Percentiles rank a stretch among this genome's conserved stretches.
phyloP scores from a whole-genome alignment of 2,888 invertebrate species.

The Aproaerema taeniolella region DNA sequence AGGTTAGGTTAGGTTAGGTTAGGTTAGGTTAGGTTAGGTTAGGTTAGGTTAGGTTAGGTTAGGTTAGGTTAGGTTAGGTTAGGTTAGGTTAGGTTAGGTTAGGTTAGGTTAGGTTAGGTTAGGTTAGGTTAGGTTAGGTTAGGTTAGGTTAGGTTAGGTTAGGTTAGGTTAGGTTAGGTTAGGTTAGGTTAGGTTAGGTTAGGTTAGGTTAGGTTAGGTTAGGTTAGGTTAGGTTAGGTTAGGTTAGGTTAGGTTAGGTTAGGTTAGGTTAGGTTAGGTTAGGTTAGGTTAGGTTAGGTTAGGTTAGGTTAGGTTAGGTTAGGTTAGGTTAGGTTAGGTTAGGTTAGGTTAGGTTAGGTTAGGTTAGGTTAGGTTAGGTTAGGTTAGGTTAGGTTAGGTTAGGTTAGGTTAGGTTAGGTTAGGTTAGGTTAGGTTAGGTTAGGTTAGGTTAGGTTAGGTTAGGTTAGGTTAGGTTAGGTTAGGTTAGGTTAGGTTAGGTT shows the following conservation, averaged over 20 bases:
- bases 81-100: constrained; percentile 4
- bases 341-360: constrained; percentile 6
- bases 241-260: constrained; percentile 6
- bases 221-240: constrained; percentile 5
- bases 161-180: constrained; percentile 4
- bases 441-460: constrained; percentile 6
- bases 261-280: constrained; percentile 6
- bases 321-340: constrained; percentile 4
- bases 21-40: constrained; percentile 4
- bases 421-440: constrained; percentile 5
- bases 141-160: constrained; percentile 4
- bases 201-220: constrained; percentile 4
- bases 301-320: constrained; percentile 7
- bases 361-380: constrained; percentile 7
- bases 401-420: constrained; percentile 7
- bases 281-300: constrained; percentile 7
- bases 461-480: constrained; percentile 7
- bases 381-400: constrained; percentile 6
- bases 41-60: constrained; percentile 4
- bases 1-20: constrained; percentile 9
- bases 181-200: constrained; percentile 4
- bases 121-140: constrained; percentile 4
- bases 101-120: constrained; percentile 4
- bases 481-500: constrained; percentile 6
- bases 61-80: constrained; percentile 4